Conservation (phyloP, 2,888 invertebrate genomes). For the Halictus ligatus region DNA sequence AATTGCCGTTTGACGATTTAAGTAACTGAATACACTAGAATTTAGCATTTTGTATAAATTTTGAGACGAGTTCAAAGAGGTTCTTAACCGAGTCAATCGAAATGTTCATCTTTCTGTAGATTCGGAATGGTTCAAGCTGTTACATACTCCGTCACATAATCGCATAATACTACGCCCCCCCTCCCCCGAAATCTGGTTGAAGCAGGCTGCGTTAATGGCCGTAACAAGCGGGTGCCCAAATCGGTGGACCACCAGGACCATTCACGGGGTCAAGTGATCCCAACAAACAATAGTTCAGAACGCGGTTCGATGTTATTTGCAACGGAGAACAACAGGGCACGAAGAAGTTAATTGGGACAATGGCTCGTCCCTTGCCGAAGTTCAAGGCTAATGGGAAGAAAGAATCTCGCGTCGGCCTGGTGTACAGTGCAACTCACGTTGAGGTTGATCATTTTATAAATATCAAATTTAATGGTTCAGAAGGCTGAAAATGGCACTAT, state of each 20-base stretch:
- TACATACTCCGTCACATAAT: neutral
- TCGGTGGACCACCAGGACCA: neutral
- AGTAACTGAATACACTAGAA: neutral
- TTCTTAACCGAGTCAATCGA: neutral
- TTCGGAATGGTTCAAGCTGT: neutral
- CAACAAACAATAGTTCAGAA: neutral
- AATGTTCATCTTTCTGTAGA: neutral
- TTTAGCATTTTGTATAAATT: neutral
- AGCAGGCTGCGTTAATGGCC: slow-evolving; percentile 1
- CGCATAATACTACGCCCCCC: neutral
- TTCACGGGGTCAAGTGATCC: slow-evolving; percentile 10
- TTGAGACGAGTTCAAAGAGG: neutral
- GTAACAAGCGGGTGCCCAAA: neutral
- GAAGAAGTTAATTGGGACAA: slow-evolving; percentile 43
- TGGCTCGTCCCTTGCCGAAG: slow-evolving; percentile 35
- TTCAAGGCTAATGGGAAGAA: slow-evolving; percentile 40
- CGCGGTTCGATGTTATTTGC: neutral
- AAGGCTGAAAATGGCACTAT: neutral
- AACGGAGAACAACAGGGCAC: neutral
- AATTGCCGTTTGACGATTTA: too few relatives aligned
- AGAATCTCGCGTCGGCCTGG: neutral
- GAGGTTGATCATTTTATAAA: neutral
- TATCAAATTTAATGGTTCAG: neutral
- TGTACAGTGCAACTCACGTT: neutral
- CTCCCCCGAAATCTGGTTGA: neutral